Evolutionary conservation across 2,888 invertebrate genomes (phyloP).

Genomic region (Sepiola atlantica): DNA sequence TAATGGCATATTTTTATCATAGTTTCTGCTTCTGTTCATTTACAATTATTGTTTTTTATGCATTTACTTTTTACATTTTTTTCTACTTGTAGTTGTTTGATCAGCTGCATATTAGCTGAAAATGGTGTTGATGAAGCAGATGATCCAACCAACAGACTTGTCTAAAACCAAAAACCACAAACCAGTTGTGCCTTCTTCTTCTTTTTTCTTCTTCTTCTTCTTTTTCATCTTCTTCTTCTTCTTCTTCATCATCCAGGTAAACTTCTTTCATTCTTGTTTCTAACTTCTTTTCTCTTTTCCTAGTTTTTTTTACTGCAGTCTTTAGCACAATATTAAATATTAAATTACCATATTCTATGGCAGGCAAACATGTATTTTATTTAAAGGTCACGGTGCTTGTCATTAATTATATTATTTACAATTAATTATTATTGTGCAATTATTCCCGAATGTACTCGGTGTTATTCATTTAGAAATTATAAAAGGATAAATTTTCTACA

Average conservation of each 20-base stretch:
- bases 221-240: too few species aligned
- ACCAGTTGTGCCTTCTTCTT: not conserved
- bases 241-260: too few species aligned
- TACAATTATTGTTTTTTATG: not conserved
- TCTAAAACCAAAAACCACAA: conserved; percentile 1
- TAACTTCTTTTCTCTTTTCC: not conserved
- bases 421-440: not conserved
- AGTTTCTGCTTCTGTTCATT: not conserved
- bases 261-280: not conserved
- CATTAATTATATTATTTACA: not conserved
- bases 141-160: not conserved
- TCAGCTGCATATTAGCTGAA: conserved; percentile 32
- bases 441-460: too few species aligned
- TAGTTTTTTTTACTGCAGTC: not conserved
- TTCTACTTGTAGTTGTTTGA: not conserved
- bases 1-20: not conserved
- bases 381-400: not conserved
- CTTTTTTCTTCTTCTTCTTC: too few species aligned
- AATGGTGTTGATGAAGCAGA: not conserved
- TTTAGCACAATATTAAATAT: not conserved
- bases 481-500: not conserved
- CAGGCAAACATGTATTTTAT: not conserved
- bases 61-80: not conserved
- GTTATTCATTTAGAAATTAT: not conserved
- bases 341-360: not conserved